Evolutionary conservation across 2,113 vertebrate species (phyloP).

Genomic region (Oncorhynchus kisutch): DNA sequence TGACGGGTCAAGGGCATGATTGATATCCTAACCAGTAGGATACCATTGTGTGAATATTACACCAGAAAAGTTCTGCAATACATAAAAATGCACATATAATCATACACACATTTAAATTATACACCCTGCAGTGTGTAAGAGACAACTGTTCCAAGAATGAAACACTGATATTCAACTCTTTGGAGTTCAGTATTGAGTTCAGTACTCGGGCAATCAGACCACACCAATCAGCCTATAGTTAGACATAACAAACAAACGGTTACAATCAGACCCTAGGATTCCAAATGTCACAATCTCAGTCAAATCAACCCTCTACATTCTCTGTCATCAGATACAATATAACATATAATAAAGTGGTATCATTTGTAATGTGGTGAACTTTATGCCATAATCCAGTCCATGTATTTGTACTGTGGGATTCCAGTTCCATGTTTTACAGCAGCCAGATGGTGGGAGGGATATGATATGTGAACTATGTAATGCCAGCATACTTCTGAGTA

Average conservation of each 20-base stretch:
- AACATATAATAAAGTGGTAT: background rate
- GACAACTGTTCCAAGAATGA: conserved; percentile 17
- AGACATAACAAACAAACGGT: background rate
- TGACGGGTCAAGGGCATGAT: conserved; percentile 28
- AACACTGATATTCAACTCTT: background rate
- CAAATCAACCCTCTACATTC: too few relatives aligned
- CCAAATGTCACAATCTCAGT: background rate
- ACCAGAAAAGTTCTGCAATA: conserved; percentile 1
- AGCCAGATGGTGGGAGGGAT: too few relatives aligned
- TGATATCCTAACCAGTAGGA: background rate
- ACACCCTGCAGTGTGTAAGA: background rate
- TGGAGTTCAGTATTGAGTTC: background rate
- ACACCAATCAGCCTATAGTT: conserved; percentile 82
- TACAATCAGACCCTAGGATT: background rate
- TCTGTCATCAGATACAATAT: background rate
- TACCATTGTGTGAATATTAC: background rate
- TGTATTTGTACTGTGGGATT: too few relatives aligned
- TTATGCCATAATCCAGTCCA: too few relatives aligned
- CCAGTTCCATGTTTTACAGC: too few relatives aligned
- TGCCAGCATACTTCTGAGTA: too few relatives aligned
- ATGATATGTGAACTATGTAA: too few relatives aligned
- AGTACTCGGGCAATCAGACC: background rate
- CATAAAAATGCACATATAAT: conserved; percentile 6
- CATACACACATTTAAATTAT: background rate
- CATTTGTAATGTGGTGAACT: too few relatives aligned